Evolutionary conservation across 2,113 vertebrate genomes (phyloP).

Genomic region (Ariopsis seemanni): DNA sequence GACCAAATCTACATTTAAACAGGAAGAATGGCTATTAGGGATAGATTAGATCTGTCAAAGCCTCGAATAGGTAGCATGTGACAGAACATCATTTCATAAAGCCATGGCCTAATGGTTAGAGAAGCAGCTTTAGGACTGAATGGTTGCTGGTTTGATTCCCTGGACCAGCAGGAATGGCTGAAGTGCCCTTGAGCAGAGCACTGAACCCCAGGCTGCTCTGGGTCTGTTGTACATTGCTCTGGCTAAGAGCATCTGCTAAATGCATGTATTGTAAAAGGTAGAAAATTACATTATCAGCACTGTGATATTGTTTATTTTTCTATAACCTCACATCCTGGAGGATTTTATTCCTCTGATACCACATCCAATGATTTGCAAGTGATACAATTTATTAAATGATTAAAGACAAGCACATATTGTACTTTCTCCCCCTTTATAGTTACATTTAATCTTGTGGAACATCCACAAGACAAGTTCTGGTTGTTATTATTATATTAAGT

Average conservation of each 20-base stretch:
- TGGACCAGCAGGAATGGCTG: too few species aligned
- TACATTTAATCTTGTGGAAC: background rate
- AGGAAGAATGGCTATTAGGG: background rate
- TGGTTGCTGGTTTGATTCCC: too few species aligned
- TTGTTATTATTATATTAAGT: background rate
- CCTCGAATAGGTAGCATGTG: background rate
- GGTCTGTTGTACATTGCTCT: too few species aligned
- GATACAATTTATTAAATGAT: background rate
- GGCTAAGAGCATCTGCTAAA: too few species aligned
- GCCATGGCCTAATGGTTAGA: too few species aligned
- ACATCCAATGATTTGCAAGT: background rate
- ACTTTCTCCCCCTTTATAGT: background rate
- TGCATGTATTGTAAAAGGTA: too few species aligned
- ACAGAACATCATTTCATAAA: too few species aligned
- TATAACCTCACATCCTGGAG: background rate
- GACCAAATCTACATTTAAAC: background rate
- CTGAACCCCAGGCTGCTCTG: too few species aligned
- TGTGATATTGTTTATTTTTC: background rate
- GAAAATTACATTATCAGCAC: background rate
- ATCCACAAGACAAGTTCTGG: background rate
- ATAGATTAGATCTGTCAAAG: background rate
- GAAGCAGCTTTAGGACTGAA: too few species aligned
- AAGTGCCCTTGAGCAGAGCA: too few species aligned
- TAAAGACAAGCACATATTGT: background rate
- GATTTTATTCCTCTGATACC: background rate